Percentiles rank a stretch among this genome's conserved stretches.
These are phyloP conservation scores for Metridium senile DNA, from an alignment of 92 coral and sea anemone genomes.

Conservation along the genomic window DNA sequence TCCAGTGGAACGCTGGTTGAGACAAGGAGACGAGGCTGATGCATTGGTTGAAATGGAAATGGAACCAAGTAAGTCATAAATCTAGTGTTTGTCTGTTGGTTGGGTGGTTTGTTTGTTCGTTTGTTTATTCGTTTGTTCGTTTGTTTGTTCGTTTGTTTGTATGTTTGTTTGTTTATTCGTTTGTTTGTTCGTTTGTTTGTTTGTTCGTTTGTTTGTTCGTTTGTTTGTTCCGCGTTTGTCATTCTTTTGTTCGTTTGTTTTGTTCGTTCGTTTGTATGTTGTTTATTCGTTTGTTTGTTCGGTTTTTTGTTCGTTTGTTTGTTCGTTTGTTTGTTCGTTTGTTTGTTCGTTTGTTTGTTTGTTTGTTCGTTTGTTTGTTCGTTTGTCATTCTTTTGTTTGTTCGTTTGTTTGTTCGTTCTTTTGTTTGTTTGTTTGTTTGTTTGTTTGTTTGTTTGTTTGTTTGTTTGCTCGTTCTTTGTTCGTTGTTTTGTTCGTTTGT, in stretches of 20 bases:
- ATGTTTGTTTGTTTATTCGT: neutral
- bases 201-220: neutral
- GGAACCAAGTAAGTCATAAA: slow-evolving; percentile 62
- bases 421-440: neutral
- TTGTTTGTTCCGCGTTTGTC: too few species aligned
- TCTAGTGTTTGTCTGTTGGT: neutral
- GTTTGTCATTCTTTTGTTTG: neutral
- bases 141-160: neutral
- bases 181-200: neutral
- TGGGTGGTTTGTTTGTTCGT: neutral
- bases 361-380: neutral
- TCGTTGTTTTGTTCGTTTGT: neutral
- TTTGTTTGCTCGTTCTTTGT: neutral
- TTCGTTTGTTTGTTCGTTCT: neutral
- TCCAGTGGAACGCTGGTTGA: slow-evolving; percentile 87
- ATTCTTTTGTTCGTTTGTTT: too few species aligned
- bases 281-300: neutral
- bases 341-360: neutral
- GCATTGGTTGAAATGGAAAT: slow-evolving; percentile 78
- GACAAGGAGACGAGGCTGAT: slow-evolving; percentile 73
- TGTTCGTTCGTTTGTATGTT: neutral
- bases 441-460: neutral
- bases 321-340: neutral
- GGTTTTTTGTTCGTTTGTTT: neutral
- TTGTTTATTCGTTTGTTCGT: neutral